These are phyloP conservation scores for Drymonia ruficornis DNA, from an alignment of 2,888 invertebrate genomes.

Conservation along the genomic window DNA sequence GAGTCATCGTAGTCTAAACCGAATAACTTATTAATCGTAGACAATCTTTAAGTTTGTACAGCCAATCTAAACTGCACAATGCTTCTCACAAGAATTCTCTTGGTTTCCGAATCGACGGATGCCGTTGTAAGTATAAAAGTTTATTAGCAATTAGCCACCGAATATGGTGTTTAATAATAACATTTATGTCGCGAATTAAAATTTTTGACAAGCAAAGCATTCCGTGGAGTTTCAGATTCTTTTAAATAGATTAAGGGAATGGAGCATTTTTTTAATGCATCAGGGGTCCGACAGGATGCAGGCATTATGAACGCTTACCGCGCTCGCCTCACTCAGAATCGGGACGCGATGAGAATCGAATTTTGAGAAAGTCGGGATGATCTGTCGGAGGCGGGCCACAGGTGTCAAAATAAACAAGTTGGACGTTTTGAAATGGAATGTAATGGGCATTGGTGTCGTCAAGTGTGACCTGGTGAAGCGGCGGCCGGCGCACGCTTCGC, in stretches of 20 bases:
- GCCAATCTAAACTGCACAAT: slow-evolving; percentile 33
- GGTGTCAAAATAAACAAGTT: slow-evolving; percentile 45
- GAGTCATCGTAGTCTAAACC: slow-evolving; percentile 58
- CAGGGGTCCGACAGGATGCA: slow-evolving; percentile 6
- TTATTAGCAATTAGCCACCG: slow-evolving; percentile 37
- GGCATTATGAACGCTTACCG: background rate
- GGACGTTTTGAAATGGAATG: slow-evolving; percentile 48
- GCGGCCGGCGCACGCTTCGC: slow-evolving; percentile 65
- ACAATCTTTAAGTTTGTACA: slow-evolving; percentile 27
- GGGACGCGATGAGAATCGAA: slow-evolving; percentile 16
- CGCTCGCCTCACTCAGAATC: slow-evolving; percentile 3
- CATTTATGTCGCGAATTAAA: slow-evolving; percentile 36
- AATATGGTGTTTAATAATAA: slow-evolving; percentile 20
- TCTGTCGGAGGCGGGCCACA: slow-evolving; percentile 16
- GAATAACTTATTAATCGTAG: slow-evolving; percentile 35
- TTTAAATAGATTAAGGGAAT: slow-evolving; percentile 31
- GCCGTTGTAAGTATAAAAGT: slow-evolving; percentile 25
- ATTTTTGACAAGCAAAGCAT: slow-evolving; percentile 33
- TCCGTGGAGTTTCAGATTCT: slow-evolving; percentile 34
- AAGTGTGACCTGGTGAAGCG: slow-evolving; percentile 76
- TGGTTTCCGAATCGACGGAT: slow-evolving; percentile 19
- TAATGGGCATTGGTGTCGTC: slow-evolving; percentile 64
- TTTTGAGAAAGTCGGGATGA: slow-evolving; percentile 10
- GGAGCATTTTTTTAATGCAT: background rate
- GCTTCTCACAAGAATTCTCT: slow-evolving; percentile 25